These are phyloP conservation scores for Steromphala cineraria DNA, from an alignment of 2,888 invertebrate genomes.

Conservation along the genomic window DNA sequence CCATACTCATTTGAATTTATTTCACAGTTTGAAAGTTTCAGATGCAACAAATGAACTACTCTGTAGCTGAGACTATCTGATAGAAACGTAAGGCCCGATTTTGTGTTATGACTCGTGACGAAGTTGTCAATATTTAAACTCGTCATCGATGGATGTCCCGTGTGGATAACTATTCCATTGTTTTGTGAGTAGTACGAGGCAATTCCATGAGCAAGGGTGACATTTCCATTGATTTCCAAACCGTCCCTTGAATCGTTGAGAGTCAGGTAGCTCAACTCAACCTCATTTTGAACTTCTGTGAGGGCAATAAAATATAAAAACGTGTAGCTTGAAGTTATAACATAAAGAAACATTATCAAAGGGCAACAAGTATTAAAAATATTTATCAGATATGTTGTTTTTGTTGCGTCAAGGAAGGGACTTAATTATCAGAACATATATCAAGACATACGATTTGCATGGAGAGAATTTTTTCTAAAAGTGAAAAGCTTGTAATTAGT, in stretches of 20 bases:
- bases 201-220: not conserved
- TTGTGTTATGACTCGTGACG: not conserved
- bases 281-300: not conserved
- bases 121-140: not conserved
- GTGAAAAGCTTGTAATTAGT: no score
- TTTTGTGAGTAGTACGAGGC: slow-evolving; percentile 7
- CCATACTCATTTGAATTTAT: not conserved
- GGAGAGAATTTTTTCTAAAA: no score
- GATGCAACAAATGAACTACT: no score
- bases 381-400: no score
- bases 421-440: no score
- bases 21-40: not conserved
- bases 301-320: no score
- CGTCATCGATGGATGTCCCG: not conserved
- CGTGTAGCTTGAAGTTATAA: no score
- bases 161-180: slow-evolving; percentile 11
- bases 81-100: not conserved
- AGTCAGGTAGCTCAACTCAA: not conserved
- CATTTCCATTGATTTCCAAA: slow-evolving; percentile 17
- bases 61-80: not conserved
- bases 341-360: no score
- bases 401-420: no score
- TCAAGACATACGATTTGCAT: no score
- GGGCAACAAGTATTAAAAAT: no score
- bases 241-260: slow-evolving; percentile 24